Conservation (phyloP, 30 jellyfish, hydroid and myxozoan genomes). For the Turritopsis dohrnii region DNA sequence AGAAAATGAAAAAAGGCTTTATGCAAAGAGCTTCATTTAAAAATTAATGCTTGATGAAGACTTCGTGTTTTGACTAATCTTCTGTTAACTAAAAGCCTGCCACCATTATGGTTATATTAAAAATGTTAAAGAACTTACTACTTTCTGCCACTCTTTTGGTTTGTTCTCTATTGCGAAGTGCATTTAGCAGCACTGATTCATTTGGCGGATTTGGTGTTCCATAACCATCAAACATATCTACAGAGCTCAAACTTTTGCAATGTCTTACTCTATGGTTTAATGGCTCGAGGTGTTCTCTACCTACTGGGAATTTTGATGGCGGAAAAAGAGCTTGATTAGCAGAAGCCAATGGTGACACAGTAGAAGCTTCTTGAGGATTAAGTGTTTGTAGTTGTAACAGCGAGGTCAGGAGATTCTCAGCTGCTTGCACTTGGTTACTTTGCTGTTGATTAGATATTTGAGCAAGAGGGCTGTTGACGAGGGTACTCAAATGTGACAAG, state of each 20-base stretch:
- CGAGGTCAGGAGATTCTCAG: background rate
- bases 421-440: background rate
- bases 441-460: background rate
- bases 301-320: background rate
- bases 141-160: slow-evolving; percentile 44
- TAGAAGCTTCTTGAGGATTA: background rate
- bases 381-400: background rate
- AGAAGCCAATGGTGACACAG: background rate
- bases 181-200: slow-evolving; percentile 70
- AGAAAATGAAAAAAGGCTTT: no score
- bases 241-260: slow-evolving; percentile 18
- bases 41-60: no score
- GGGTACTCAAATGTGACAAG: background rate
- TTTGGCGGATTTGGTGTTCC: slow-evolving; percentile 35
- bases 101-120: background rate
- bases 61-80: no score
- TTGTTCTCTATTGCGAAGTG: slow-evolving; percentile 46
- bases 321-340: background rate
- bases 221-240: slow-evolving; percentile 18
- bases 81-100: no score
- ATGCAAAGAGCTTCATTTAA: no score
- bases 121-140: slow-evolving; percentile 29
- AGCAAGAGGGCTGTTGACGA: background rate
- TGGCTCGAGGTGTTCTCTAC: background rate
- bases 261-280: background rate